phyloP scores from a whole-genome alignment of 1,140 invertebrate genomes.

The Hesperophylax magnus region DNA sequence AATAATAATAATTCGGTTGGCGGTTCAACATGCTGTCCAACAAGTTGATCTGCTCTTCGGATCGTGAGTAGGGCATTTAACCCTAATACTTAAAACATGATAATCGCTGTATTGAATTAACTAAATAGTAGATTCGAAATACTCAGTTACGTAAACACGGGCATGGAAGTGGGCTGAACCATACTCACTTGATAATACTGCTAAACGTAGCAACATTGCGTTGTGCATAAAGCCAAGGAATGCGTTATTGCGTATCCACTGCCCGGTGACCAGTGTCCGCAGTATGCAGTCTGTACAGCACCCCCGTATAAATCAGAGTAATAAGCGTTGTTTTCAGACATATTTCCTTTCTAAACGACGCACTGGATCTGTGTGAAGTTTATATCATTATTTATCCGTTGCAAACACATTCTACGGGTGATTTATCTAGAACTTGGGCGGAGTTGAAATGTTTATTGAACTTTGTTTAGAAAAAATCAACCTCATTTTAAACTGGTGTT shows the following conservation, averaged over 20 bases:
- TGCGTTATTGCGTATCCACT: conserved; percentile 3
- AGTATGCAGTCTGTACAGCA: not conserved
- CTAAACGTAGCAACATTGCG: not conserved
- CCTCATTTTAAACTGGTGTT: too few relatives aligned
- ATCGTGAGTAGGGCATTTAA: too few relatives aligned
- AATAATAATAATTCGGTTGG: too few relatives aligned
- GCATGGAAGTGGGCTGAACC: too few relatives aligned
- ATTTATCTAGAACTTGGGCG: not conserved
- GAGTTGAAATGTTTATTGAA: not conserved
- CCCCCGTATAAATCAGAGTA: conserved; percentile 34
- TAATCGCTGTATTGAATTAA: too few relatives aligned
- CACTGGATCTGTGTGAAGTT: not conserved
- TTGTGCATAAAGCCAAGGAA: not conserved
- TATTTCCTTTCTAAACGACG: conserved; percentile 39
- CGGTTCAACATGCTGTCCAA: too few relatives aligned
- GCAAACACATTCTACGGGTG: not conserved
- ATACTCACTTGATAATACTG: not conserved
- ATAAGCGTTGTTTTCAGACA: not conserved
- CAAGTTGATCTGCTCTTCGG: too few relatives aligned
- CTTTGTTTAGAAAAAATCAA: too few relatives aligned
- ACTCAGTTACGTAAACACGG: too few relatives aligned
- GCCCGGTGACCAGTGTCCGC: too few relatives aligned
- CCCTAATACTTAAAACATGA: too few relatives aligned
- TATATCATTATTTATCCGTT: conserved; percentile 1
- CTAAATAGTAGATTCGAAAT: too few relatives aligned